Conservation (phyloP, 1,140 invertebrate genomes). For the Pemphigus obesinymphae region DNA sequence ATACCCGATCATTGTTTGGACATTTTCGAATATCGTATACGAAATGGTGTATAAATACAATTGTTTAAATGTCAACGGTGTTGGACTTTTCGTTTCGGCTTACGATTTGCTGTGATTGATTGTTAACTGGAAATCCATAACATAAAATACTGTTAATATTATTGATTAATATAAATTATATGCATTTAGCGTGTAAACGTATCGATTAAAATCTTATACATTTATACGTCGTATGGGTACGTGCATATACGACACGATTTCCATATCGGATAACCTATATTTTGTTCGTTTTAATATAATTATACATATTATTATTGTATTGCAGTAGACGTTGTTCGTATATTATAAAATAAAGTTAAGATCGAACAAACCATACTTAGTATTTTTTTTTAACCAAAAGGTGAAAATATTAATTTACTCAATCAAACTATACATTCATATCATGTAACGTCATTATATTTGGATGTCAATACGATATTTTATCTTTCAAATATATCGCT, state of each 20-base stretch:
- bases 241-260: background rate
- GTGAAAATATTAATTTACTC: background rate
- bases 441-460: too few species aligned
- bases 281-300: background rate
- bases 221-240: too few species aligned
- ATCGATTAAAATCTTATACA: background rate
- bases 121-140: background rate
- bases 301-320: background rate
- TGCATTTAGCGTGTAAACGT: too few species aligned
- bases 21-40: too few species aligned
- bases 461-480: too few species aligned
- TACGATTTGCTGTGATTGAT: background rate
- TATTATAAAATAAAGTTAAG: slow-evolving; percentile 8
- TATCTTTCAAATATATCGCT: too few species aligned
- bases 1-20: too few species aligned
- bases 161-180: background rate
- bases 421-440: background rate
- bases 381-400: too few species aligned
- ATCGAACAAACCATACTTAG: background rate
- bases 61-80: background rate
- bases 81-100: background rate
- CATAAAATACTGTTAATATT: background rate
- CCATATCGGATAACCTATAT: background rate
- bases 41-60: background rate
- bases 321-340: background rate